Evolutionary conservation across 2,888 invertebrate species (phyloP), one percentile per base, ranked within the genome.

Genomic region (Caenorhabditis panamensis): DNA sequence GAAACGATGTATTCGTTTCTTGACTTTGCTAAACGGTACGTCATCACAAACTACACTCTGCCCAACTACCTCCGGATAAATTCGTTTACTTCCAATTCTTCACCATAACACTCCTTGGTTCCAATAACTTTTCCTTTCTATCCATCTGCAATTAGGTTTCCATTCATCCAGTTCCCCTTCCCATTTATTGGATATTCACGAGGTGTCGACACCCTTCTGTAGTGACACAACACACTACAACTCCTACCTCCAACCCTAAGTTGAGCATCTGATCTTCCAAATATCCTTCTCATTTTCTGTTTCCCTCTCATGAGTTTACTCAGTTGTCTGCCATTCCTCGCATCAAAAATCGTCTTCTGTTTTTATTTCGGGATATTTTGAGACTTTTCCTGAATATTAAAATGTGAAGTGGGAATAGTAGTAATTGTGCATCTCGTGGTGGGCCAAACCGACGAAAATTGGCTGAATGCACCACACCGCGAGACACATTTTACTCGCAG

Each of bases 331-430:
- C 11, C 2, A 3, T 41, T 2, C 47, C 18, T n/a, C 18, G n/a
- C n/a, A 47, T 20, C 47, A 47, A n/a, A 18, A n/a, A 47, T 47
- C 47, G n/a, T 47, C 47, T 13, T 13, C 31, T 9, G 9, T 9
- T 6, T 31, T n/a, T n/a, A 41, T 41, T 41, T 16, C 13, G 41
- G 41, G 41, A 16, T 41, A 41, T 36, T 36, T 36, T 36, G 36
- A 36, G 36, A 36, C 36, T 36, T 11, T n/a, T 41, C 47, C 18
- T 4, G 47, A 47, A 47, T 47, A 47, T 47, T 47, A 47, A 47
- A 47, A 47, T 47, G 47, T 18, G 18, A 47, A 47, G 47, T 47
- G 47, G 47, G 11, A 47, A 47, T 47, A 47, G 47, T 18, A 47
- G 47, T 18, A 18, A 47, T 18, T 18, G n/a, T 18, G 47, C n/a